Evolutionary conservation across 2,888 invertebrate genomes (phyloP).

Genomic region (Dynastes maya): DNA sequence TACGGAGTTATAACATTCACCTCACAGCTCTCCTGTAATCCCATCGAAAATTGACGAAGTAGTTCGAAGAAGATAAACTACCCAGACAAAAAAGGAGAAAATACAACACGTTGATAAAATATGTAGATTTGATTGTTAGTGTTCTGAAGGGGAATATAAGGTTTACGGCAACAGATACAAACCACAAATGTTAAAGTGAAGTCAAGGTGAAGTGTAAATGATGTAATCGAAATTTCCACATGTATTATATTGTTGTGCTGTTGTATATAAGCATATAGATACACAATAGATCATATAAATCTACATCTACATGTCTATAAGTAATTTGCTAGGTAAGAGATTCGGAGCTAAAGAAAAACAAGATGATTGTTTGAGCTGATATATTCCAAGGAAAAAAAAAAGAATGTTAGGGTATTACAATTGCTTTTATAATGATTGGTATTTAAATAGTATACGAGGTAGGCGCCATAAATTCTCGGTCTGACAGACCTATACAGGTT

Average conservation of each 20-base stretch:
- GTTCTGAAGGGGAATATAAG: neutral
- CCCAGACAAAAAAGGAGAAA: neutral
- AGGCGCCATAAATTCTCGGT: too few relatives aligned
- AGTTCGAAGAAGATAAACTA: neutral
- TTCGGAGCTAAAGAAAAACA: too few relatives aligned
- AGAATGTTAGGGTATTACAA: too few relatives aligned
- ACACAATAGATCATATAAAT: too few relatives aligned
- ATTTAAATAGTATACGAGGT: too few relatives aligned
- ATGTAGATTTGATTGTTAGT: conserved; percentile 4
- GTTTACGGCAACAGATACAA: neutral
- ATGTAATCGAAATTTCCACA: conserved; percentile 44
- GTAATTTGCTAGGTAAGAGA: too few relatives aligned
- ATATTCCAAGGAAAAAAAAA: too few relatives aligned
- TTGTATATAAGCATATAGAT: neutral
- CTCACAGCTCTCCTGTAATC: neutral
- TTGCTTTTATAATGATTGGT: too few relatives aligned
- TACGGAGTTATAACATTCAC: too few relatives aligned
- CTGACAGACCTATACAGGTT: too few relatives aligned
- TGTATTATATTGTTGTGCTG: conserved; percentile 1
- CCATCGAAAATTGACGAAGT: neutral
- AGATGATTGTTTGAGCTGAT: too few relatives aligned
- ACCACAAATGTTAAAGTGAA: conserved; percentile 40
- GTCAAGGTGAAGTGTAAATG: conserved; percentile 37
- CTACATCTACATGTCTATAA: too few relatives aligned
- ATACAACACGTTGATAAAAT: neutral